Evolutionary conservation across 1,140 invertebrate genomes (phyloP).

Genomic region (Caenorhabditis elegans): DNA sequence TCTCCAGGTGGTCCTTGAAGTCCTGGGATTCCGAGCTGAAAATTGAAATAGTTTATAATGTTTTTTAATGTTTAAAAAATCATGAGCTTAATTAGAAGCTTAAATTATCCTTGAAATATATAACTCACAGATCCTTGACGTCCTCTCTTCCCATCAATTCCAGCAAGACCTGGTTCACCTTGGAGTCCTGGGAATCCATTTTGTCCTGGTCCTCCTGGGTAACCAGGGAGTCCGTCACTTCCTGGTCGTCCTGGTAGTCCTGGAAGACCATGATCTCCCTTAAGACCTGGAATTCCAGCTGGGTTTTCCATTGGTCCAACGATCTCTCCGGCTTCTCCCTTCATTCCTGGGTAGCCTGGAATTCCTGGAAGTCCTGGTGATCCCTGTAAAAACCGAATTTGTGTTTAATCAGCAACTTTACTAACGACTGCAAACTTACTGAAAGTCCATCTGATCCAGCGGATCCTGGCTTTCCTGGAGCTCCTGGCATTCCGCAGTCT

Average conservation of each 20-base stretch:
- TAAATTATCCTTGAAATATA: background rate
- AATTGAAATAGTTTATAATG: background rate
- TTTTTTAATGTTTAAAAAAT: too few relatives aligned
- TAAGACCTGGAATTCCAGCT: conserved; percentile 46
- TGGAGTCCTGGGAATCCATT: conserved; percentile 41
- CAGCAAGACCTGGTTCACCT: conserved; percentile 46
- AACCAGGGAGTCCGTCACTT: conserved; percentile 42
- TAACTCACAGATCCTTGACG: conserved; percentile 46
- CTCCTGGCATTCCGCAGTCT: conserved; percentile 43
- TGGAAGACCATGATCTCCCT: conserved; percentile 47
- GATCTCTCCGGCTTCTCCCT: conserved; percentile 64
- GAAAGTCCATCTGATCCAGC: conserved; percentile 43
- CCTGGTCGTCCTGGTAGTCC: conserved; percentile 43
- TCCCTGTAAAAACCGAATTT: conserved; percentile 22
- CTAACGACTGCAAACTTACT: conserved; percentile 41
- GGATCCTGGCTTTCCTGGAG: conserved; percentile 45
- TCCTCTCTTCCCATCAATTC: conserved; percentile 50
- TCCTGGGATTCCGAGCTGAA: conserved; percentile 42
- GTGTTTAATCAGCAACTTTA: background rate
- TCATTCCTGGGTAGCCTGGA: conserved; percentile 60
- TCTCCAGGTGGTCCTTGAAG: conserved; percentile 45
- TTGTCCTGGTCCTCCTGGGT: conserved; percentile 45
- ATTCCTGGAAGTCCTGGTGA: conserved; percentile 58
- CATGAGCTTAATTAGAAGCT: too few relatives aligned
- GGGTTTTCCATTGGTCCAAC: conserved; percentile 65